Conservation (phyloP, 92 coral and sea anemone species). For the Actinostola sp. region DNA sequence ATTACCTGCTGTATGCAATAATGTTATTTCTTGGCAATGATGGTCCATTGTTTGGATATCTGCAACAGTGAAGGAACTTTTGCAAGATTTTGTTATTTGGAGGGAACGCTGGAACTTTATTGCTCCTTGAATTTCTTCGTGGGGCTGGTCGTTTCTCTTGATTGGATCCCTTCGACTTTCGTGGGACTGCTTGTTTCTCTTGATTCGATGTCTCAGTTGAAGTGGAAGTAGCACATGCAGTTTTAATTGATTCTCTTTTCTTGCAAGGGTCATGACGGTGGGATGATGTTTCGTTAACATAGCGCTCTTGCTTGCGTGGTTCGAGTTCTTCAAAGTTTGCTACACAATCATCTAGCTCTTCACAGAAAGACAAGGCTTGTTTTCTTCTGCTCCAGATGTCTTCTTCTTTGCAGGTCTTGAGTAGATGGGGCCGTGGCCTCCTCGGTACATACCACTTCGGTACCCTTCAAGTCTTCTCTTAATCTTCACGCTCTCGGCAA, state of each 20-base stretch:
- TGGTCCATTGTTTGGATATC: conserved; percentile 26
- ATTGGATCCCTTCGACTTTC: conserved; percentile 20
- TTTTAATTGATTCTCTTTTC: too few relatives aligned
- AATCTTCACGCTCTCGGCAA: conserved; percentile 50
- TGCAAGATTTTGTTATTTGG: conserved; percentile 57
- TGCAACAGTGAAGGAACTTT: conserved; percentile 31
- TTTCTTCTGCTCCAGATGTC: conserved; percentile 44
- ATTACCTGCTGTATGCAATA: conserved; percentile 41
- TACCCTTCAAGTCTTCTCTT: conserved; percentile 43
- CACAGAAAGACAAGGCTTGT: conserved; percentile 44
- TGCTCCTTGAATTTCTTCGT: conserved; percentile 23
- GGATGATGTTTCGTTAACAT: conserved; percentile 51
- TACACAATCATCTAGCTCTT: conserved; percentile 51
- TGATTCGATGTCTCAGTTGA: background rate
- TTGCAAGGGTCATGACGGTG: conserved; percentile 61
- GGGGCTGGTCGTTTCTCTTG: background rate
- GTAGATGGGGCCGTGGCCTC: conserved; percentile 57
- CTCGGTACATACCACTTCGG: conserved; percentile 43
- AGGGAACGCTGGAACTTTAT: conserved; percentile 51
- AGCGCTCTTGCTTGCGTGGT: too few relatives aligned
- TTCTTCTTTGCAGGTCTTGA: conserved; percentile 36
- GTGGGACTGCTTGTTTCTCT: conserved; percentile 35
- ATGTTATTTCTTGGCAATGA: conserved; percentile 30
- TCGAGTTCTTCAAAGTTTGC: too few relatives aligned
- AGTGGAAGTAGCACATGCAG: background rate